A percentile compares a stretch with the other conserved stretches of the same genome.
phyloP scores from a whole-genome alignment of 1,140 invertebrate species.

The Conus betulinus region DNA sequence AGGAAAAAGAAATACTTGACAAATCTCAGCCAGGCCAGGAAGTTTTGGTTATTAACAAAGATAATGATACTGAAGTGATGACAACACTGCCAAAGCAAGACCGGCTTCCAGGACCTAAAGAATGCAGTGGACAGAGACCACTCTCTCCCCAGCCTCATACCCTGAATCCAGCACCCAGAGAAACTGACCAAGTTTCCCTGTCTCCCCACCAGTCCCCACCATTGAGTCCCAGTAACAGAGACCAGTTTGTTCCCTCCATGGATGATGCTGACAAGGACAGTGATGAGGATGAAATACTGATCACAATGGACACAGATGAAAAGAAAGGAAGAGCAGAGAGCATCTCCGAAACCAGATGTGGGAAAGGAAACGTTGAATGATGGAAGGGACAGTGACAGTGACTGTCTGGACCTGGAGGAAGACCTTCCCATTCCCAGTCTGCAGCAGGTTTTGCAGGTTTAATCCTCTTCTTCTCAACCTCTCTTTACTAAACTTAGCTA shows the following conservation, averaged over 20 bases:
- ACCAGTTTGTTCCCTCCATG: conserved; percentile 20
- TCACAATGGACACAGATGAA: not conserved
- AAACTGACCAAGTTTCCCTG: not conserved
- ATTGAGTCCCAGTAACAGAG: not conserved
- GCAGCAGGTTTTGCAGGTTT: not conserved
- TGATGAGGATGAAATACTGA: not conserved
- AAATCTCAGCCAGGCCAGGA: not conserved
- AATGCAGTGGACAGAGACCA: not conserved
- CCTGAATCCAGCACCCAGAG: not conserved
- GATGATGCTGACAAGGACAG: not conserved
- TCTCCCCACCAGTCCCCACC: not conserved
- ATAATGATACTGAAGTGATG: not conserved
- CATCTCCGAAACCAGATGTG: not conserved
- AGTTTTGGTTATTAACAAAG: not conserved
- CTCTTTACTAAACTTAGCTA: too few relatives aligned
- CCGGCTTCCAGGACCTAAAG: not conserved
- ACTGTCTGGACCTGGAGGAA: conserved; percentile 20
- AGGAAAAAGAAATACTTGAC: not conserved
- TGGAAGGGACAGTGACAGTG: conserved; percentile 15
- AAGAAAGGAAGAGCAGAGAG: not conserved
- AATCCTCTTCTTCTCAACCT: too few relatives aligned
- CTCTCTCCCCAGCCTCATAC: not conserved
- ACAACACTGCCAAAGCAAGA: not conserved
- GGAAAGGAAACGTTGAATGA: not conserved
- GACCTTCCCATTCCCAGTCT: conserved; percentile 17